Base-by-base conservation (phyloP, 2,888 invertebrate genomes). In the Drosophila emarginata region DNA sequence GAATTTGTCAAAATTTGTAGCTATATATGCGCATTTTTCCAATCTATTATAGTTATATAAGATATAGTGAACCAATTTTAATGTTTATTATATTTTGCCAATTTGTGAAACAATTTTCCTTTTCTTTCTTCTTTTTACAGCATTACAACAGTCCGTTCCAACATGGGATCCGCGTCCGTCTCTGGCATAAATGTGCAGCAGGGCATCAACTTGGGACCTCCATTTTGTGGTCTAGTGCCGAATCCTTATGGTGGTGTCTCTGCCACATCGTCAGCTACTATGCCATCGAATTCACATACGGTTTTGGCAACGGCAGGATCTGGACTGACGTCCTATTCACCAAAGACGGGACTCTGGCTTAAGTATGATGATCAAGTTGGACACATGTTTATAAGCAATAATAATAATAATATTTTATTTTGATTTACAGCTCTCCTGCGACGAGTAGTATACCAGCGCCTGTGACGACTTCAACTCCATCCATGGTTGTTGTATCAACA, bases 401-500 rank as follows among this genome's bases (percentile, higher is more conserved):
- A 6, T 21, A 15, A 18, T 21, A 23, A 21, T 23, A 37, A 61
- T 11, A 54, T 14, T 45, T 45, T 11, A 12, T 9, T 65, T 67
- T 7, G 9, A 52, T 11, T 65, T 67, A 5, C 26, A 80, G 80
- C 68, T 64, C 71, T 28, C 26, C 70, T 28, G 61, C 79, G 12
- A 76, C 68, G 39, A 76, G 64, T 28, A 63, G 64, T 36, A 63
- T 87, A 72, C 77, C 91, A 7, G 72, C 90, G 62, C 61, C 80
- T 66, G 87, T 89, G 62, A 84, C 88, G 69, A 89, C 91, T 4
- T 63, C 74, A 59, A 67, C 81, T 51, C 64, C 79, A 82, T 92
- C 93, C 64, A 92, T 93, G 36, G 66, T 80, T 53, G 92, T 93
- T 15, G 92, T 92, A 50, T 92, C 90, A 51, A 93, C 90, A 51